phyloP scores from a whole-genome alignment of 2,888 invertebrate species.

The Reticulitermes lucifugus region DNA sequence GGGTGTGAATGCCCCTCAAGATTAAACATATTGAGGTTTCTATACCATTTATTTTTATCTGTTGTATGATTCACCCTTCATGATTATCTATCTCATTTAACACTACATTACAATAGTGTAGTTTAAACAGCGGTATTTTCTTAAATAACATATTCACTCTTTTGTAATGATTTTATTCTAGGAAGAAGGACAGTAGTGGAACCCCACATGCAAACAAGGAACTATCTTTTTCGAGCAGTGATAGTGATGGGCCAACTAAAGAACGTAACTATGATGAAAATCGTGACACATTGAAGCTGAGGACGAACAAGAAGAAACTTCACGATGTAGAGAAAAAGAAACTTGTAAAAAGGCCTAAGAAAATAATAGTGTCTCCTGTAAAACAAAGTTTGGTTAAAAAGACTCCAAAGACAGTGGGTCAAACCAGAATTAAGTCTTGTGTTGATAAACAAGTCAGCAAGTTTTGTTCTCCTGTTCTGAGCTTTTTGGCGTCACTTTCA shows the following conservation, averaged over 20 bases:
- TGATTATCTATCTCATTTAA: neutral
- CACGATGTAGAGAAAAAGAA: neutral
- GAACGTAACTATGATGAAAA: neutral
- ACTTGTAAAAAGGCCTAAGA: neutral
- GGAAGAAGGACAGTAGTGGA: neutral
- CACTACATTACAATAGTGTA: neutral
- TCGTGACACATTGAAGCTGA: neutral
- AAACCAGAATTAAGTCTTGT: neutral
- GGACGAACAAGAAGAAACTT: neutral
- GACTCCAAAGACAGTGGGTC: constrained; percentile 4
- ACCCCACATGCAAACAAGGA: neutral
- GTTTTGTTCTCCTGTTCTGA: constrained; percentile 20
- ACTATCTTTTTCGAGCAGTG: constrained; percentile 8
- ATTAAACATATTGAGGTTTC: too few species aligned
- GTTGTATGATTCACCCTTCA: neutral
- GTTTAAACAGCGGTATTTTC: too few species aligned
- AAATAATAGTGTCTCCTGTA: constrained; percentile 15
- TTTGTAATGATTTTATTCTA: neutral
- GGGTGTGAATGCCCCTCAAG: too few species aligned
- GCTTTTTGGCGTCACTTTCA: constrained; percentile 25
- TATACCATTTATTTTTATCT: too few species aligned
- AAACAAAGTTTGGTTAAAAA: neutral
- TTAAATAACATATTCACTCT: too few species aligned
- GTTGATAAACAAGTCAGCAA: neutral
- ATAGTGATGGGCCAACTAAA: neutral